These are phyloP conservation scores for Sphaeramia orbicularis DNA, from an alignment of 2,797 vertebrate genomes.

Conservation along the genomic window DNA sequence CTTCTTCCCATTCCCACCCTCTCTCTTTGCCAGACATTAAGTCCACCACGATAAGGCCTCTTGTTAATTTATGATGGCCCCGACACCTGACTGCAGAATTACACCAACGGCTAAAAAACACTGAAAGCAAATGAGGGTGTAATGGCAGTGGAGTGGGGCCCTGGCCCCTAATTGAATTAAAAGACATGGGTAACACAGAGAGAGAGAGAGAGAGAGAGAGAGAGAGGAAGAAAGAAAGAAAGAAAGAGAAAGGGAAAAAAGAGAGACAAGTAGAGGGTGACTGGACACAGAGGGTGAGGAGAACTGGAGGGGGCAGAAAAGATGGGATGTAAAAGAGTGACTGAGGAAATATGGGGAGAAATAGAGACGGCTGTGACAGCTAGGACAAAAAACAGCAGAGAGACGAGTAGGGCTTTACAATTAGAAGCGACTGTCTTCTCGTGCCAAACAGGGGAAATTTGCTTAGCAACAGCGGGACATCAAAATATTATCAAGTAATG, in stretches of 20 bases:
- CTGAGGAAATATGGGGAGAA: conserved; percentile 64
- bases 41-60: conserved; percentile 77
- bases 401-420: conserved; percentile 71
- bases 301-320: conserved; percentile 40
- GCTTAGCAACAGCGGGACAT: conserved; percentile 72
- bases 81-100: conserved; percentile 88
- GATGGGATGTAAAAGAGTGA: conserved; percentile 59
- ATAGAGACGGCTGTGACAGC: conserved; percentile 56
- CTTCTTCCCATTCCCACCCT: conserved; percentile 56
- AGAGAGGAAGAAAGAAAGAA: conserved; percentile 30
- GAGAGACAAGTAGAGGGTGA: conserved; percentile 53
- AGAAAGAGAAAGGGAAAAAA: not conserved
- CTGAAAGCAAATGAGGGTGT: conserved; percentile 92
- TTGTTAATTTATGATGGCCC: conserved; percentile 86
- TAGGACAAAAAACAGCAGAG: conserved; percentile 70
- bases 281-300: conserved; percentile 52
- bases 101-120: conserved; percentile 88
- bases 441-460: conserved; percentile 72
- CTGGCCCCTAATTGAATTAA: conserved; percentile 99
- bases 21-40: conserved; percentile 82
- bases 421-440: conserved; percentile 61
- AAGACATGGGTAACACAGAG: conserved; percentile 82
- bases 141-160: conserved; percentile 91
- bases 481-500: conserved; percentile 42
- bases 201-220: conserved; percentile 28